Evolutionary conservation across 1,140 invertebrate species (phyloP).

Genomic region (Vanessa atalanta): DNA sequence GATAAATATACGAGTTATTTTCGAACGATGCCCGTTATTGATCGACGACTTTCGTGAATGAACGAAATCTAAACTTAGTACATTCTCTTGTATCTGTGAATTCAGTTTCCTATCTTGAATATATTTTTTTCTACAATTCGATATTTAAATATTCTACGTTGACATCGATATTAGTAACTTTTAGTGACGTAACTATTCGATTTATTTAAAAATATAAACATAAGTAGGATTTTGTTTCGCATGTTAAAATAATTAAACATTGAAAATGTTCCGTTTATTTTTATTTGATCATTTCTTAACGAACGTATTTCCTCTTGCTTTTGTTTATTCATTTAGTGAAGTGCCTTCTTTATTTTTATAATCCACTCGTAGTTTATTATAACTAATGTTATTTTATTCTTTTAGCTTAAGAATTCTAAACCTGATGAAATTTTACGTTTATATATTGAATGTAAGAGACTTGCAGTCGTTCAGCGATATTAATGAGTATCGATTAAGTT

Average conservation of each 20-base stretch:
- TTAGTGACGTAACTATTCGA: no score
- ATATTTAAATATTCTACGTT: slow-evolving; percentile 49
- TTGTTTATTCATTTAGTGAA: slow-evolving; percentile 34
- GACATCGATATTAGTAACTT: no score
- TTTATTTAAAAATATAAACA: no score
- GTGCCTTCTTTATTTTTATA: slow-evolving; percentile 51
- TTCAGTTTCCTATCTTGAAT: slow-evolving; percentile 69
- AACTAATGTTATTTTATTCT: slow-evolving; percentile 45
- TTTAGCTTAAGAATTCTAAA: slow-evolving; percentile 10
- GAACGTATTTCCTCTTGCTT: slow-evolving; percentile 22
- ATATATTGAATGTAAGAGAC: slow-evolving; percentile 14
- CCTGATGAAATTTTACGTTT: slow-evolving; percentile 28
- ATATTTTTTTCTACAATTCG: slow-evolving; percentile 63
- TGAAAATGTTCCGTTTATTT: neutral
- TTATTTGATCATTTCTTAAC: neutral
- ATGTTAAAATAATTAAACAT: neutral
- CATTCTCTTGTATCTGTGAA: slow-evolving; percentile 72
- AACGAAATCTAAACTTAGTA: slow-evolving; percentile 53
- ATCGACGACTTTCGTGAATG: slow-evolving; percentile 42
- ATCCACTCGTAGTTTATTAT: slow-evolving; percentile 43
- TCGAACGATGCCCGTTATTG: slow-evolving; percentile 35
- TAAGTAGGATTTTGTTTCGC: no score
- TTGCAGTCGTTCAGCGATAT: slow-evolving; percentile 9
- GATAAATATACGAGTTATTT: slow-evolving; percentile 53
- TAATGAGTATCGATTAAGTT: slow-evolving; percentile 21